Conservation (phyloP, 2,113 vertebrate genomes). For the human (Homo sapiens) region DNA sequence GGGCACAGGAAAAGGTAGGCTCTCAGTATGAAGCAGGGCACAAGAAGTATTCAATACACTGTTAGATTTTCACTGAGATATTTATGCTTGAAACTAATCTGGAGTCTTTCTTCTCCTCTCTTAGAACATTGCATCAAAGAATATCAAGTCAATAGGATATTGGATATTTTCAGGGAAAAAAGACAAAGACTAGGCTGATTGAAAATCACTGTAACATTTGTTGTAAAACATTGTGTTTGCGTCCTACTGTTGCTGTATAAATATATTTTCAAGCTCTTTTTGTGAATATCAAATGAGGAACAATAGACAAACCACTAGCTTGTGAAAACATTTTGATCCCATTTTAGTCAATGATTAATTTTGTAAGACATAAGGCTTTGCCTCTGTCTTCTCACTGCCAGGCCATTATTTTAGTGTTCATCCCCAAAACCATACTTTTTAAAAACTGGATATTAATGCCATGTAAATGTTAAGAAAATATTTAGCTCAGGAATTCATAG, state of each 20-base stretch:
- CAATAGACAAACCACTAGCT: background rate
- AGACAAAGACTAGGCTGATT: background rate
- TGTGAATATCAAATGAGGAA: constrained; percentile 38
- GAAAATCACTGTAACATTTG: background rate
- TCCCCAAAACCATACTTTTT: background rate
- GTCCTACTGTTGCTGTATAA: background rate
- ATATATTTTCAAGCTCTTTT: constrained; percentile 18
- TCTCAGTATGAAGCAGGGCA: background rate
- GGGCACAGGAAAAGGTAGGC: background rate
- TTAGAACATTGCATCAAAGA: background rate
- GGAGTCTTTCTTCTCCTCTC: background rate
- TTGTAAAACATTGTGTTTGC: background rate
- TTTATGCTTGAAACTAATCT: background rate
- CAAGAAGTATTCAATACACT: background rate
- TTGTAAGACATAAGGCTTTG: background rate
- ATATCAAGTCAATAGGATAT: background rate
- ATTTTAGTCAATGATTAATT: background rate
- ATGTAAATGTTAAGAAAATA: background rate
- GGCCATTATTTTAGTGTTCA: background rate
- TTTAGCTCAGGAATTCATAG: background rate
- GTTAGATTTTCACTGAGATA: background rate
- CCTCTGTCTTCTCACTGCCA: background rate
- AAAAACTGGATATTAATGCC: background rate
- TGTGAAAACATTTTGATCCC: constrained; percentile 25
- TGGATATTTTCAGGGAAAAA: constrained; percentile 32